Evolutionary conservation across 2,797 vertebrate genomes (phyloP), one percentile per base, ranked within the genome.

Genomic region (Cuculus canorus): DNA sequence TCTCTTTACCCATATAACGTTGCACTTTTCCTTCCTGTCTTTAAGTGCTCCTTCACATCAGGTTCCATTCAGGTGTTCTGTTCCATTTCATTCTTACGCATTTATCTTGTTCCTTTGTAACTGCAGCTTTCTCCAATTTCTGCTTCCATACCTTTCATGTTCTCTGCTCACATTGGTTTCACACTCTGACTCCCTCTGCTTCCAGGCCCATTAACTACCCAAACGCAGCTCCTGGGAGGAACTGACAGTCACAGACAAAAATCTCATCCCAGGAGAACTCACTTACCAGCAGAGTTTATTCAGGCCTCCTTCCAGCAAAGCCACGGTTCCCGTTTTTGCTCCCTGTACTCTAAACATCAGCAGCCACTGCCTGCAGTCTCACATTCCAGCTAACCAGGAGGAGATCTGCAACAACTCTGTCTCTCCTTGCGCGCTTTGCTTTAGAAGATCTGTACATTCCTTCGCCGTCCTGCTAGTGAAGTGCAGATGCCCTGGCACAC

Each of bases 91-190:
- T 14, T 47, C 48, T 30, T 6, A 3, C 1, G 1, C 39, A 7
- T 64, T 91, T 63, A 27, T n/a, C 53, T 45, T 17, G 5, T 32
- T 83, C 48, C 11, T 5, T 48, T 24, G 2, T 24, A 63, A 35
- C 43, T 14, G 10, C 41, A 27, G 1, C 48, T 18, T 56, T 27
- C 78, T 25, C 5, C 0, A 11, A 8, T 52, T 63, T 13, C 61
- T 56, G 0, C 22, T 75, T 47, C 48, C 22, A 16, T 1, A 9
- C n/a, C 35, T 52, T 10, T 6, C 28, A 3, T 0, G 0, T 30
- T 71, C 66, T 27, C 45, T 3, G 33, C 17, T 33, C 53, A 8
- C 65, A 23, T 4, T 0, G 7, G 11, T 28, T 56, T 17, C 37
- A 30, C 48, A 11, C 5, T 30, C 39, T 18, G 33, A 45, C 35